Conservation (phyloP, 2,113 vertebrate species). For the Chaetodon trifascialis region DNA sequence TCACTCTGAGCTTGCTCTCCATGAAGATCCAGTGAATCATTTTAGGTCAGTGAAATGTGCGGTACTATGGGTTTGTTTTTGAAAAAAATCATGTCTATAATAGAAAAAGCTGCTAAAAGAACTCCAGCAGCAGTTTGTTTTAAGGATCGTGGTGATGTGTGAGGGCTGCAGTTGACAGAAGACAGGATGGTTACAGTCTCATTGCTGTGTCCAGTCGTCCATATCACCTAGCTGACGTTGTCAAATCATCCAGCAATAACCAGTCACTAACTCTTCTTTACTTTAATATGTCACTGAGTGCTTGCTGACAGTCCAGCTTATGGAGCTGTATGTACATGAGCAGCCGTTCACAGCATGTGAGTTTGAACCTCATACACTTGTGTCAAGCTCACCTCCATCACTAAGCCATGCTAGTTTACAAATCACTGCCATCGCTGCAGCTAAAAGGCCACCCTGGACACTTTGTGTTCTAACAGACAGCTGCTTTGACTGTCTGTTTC, state of each 20-base stretch:
- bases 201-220: background rate
- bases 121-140: background rate
- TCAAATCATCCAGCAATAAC: constrained; percentile 16
- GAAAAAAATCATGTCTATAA: background rate
- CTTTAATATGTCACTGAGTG: background rate
- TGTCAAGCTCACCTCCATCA: background rate
- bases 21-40: background rate
- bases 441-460: background rate
- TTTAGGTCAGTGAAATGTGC: background rate
- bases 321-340: background rate
- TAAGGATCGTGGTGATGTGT: background rate
- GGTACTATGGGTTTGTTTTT: background rate
- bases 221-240: background rate
- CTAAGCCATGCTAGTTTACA: background rate
- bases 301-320: background rate
- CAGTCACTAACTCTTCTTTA: background rate
- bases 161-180: background rate
- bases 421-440: constrained; percentile 18
- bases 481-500: background rate
- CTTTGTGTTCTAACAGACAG: background rate
- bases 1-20: background rate
- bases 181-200: background rate
- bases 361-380: background rate
- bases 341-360: background rate
- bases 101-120: background rate